Conservation (phyloP, 1,140 invertebrate genomes). For the Littorina saxatilis region DNA sequence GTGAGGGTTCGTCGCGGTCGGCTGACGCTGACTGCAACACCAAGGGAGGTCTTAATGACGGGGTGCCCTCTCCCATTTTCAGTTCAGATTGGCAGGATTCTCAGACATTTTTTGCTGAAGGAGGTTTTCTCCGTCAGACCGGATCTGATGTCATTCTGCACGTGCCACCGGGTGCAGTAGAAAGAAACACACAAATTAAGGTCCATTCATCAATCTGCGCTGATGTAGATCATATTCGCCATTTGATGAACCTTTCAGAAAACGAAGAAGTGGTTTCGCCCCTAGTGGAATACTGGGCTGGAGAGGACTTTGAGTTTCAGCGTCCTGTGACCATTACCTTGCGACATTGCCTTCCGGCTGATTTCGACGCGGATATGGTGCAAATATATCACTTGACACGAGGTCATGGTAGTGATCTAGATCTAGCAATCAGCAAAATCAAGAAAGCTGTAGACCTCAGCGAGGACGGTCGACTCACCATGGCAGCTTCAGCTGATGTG, state of each 20-base stretch:
- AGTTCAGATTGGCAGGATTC: not conserved
- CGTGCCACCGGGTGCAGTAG: not conserved
- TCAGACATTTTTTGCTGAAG: not conserved
- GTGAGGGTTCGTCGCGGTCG: too few species aligned
- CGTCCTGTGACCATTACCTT: not conserved
- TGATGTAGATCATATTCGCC: not conserved
- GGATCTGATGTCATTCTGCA: conserved; percentile 4
- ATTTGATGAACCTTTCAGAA: not conserved
- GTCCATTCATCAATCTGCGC: conserved; percentile 2
- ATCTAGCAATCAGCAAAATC: not conserved
- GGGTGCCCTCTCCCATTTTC: not conserved
- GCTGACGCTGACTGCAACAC: too few species aligned
- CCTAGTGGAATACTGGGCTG: conserved; percentile 11
- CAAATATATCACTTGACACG: not conserved
- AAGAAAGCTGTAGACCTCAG: not conserved
- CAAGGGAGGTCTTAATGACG: too few species aligned
- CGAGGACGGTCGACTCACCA: not conserved
- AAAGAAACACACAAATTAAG: not conserved
- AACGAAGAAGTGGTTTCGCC: not conserved
- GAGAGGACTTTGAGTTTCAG: not conserved
- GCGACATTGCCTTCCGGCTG: not conserved
- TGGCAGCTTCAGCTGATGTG: not conserved
- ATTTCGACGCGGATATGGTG: not conserved
- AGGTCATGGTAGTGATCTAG: not conserved
- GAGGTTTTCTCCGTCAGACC: not conserved